Percentiles rank a stretch among this genome's conserved stretches.
These are phyloP conservation scores for Zaprionus tsacasi DNA, from an alignment of 1,140 invertebrate genomes.

Conservation along the genomic window DNA sequence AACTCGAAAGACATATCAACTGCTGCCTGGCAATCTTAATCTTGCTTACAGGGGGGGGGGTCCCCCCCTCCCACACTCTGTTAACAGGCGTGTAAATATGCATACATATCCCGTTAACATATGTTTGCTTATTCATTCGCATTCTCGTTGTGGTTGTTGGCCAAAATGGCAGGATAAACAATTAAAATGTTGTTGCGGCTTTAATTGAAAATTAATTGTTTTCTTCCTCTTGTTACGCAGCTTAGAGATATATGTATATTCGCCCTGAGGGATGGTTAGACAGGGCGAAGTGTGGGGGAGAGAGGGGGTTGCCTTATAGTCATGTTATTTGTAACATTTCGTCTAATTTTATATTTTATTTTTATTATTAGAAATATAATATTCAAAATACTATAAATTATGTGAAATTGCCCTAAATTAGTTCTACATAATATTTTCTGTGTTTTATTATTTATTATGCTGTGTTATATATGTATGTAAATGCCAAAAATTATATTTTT, in stretches of 20 bases:
- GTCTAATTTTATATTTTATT: too few relatives aligned
- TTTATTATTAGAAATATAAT: too few relatives aligned
- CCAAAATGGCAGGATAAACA: slow-evolving; percentile 73
- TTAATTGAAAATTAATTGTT: slow-evolving; percentile 80
- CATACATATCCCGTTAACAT: slow-evolving; percentile 49
- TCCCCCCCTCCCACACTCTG: background rate
- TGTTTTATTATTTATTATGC: too few relatives aligned
- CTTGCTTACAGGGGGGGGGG: slow-evolving; percentile 33
- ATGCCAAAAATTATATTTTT: too few relatives aligned
- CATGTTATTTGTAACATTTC: too few relatives aligned
- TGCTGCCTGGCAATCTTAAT: slow-evolving; percentile 38
- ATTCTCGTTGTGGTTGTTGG: slow-evolving; percentile 13
- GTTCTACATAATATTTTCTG: too few relatives aligned
- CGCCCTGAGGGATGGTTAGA: background rate
- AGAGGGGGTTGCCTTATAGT: too few relatives aligned
- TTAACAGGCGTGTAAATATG: slow-evolving; percentile 52
- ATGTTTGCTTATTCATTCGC: slow-evolving; percentile 48
- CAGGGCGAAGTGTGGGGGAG: too few relatives aligned
- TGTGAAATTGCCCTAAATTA: too few relatives aligned
- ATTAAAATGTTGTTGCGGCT: slow-evolving; percentile 73
- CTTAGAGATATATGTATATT: slow-evolving; percentile 11
- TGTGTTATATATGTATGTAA: too few relatives aligned
- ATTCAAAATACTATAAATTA: too few relatives aligned
- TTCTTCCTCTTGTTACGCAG: background rate
- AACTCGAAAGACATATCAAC: slow-evolving; percentile 21